Conservation (phyloP, 2,888 invertebrate genomes). For the Sphaerophoria rueppellii region DNA sequence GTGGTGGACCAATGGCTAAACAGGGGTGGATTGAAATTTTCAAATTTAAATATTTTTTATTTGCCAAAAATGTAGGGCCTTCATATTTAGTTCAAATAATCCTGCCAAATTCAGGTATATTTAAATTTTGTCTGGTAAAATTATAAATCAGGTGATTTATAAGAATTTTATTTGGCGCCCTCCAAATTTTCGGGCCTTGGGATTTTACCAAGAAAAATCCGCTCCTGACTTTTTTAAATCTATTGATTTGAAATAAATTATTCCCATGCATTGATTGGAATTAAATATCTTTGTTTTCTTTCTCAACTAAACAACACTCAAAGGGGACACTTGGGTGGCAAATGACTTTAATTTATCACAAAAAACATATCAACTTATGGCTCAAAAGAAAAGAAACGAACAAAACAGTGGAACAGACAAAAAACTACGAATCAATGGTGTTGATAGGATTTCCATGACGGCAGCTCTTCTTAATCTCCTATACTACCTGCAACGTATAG, state of each 20-base stretch:
- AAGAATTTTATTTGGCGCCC: background rate
- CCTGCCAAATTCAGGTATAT: too few relatives aligned
- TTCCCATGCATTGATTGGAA: constrained; percentile 70
- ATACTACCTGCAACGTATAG: background rate
- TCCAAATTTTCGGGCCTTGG: background rate
- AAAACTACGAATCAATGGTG: constrained; percentile 3
- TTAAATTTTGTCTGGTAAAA: too few relatives aligned
- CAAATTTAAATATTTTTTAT: too few relatives aligned
- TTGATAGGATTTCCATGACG: constrained; percentile 29
- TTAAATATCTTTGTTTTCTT: constrained; percentile 32
- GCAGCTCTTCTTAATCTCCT: constrained; percentile 28
- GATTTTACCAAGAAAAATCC: background rate
- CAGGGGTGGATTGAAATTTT: constrained; percentile 6
- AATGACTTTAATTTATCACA: constrained; percentile 71
- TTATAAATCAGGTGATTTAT: too few relatives aligned
- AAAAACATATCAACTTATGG: constrained; percentile 20
- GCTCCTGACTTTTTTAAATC: background rate
- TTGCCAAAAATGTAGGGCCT: too few relatives aligned
- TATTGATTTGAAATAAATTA: constrained; percentile 58
- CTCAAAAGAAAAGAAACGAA: constrained; percentile 4
- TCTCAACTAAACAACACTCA: constrained; percentile 20
- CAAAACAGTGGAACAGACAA: constrained; percentile 6
- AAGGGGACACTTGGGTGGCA: constrained; percentile 71
- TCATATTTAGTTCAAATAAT: too few relatives aligned
- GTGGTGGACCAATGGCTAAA: constrained; percentile 4